A percentile compares a stretch with the other conserved stretches of the same genome.
Evolutionary conservation across 2,113 vertebrate genomes (phyloP).

Genomic region (Leiothrix lutea): DNA sequence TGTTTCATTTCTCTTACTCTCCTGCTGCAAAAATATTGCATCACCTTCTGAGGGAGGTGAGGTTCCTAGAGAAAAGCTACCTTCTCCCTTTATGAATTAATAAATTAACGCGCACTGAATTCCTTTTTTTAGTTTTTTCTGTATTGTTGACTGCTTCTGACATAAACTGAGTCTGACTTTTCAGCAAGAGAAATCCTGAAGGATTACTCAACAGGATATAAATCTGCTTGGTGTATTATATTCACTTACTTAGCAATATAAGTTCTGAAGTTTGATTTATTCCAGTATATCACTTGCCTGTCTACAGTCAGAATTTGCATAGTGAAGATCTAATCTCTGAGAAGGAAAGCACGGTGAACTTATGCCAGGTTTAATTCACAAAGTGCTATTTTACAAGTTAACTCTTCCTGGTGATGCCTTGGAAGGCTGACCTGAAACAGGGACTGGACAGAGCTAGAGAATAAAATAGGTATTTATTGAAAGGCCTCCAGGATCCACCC

Average conservation of each 20-base stretch:
- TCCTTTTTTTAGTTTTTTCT: not conserved
- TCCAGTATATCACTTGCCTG: not conserved
- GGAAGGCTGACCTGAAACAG: too few relatives aligned
- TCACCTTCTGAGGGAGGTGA: not conserved
- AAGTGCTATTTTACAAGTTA: not conserved
- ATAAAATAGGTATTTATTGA: too few relatives aligned
- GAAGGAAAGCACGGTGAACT: not conserved
- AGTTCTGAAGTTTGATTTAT: constrained; percentile 49
- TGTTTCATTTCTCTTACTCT: not conserved
- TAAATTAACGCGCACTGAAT: not conserved
- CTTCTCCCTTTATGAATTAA: not conserved
- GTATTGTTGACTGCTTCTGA: not conserved
- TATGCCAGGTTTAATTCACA: not conserved
- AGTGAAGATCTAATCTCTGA: not conserved
- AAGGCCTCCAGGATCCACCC: too few relatives aligned
- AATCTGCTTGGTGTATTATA: constrained; percentile 38
- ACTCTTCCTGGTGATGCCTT: not conserved
- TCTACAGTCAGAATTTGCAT: constrained; percentile 30
- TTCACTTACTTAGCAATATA: constrained; percentile 27
- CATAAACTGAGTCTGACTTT: not conserved
- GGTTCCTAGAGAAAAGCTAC: not conserved
- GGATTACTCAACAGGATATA: constrained; percentile 8
- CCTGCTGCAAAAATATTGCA: not conserved
- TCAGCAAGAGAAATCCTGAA: not conserved
- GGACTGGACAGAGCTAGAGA: too few relatives aligned